Evolutionary conservation across 2,888 invertebrate species (phyloP), one percentile per base, ranked within the genome.

Genomic region (Epirrita christyi): DNA sequence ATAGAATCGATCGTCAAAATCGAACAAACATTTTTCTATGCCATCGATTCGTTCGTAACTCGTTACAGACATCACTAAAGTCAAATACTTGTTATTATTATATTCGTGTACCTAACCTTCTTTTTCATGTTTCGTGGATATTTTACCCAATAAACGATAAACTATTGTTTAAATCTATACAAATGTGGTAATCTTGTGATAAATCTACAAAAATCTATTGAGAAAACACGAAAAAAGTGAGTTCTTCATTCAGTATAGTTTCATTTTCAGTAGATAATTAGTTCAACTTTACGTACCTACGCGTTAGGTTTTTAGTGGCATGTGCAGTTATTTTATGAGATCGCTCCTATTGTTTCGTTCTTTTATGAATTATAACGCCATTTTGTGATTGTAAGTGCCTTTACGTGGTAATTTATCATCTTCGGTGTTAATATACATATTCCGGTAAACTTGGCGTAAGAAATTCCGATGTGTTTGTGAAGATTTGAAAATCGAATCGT

Each of bases 271-370:
- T 66, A 64, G 64, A 67, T 85, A 88, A 88, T 86, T 88, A 83
- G 79, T 81, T 77, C 83, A 83, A 50, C 75, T 71, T 71, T 71
- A 75, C 68, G 78, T 81, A 81, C 75, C 73, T 79, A 78, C 79
- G 80, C 76, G 76, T 71, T 66, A 74, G 9, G 73, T 81, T 81
- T 79, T 79, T 78, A 80, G 73, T 79, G 67, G 83, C 85, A 84
- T 88, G 88, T 89, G 88, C 86, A 85, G 86, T 87, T 88, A 88
- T 87, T 85, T 82, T 78, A 72, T 79, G 84, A 80, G 88, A 86
- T 79, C 77, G 73, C 46, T 69, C 67, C 77, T 84, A 86, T 88
- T 88, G 87, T 86, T 85, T 81, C 78, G 73, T 74, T 75, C 72
- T 75, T 76, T 83, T 80, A 77, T 73, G 72, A 76, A 79, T 79